phyloP scores from a whole-genome alignment of 2,797 vertebrate genomes.

The Sebastes baramenuke region DNA sequence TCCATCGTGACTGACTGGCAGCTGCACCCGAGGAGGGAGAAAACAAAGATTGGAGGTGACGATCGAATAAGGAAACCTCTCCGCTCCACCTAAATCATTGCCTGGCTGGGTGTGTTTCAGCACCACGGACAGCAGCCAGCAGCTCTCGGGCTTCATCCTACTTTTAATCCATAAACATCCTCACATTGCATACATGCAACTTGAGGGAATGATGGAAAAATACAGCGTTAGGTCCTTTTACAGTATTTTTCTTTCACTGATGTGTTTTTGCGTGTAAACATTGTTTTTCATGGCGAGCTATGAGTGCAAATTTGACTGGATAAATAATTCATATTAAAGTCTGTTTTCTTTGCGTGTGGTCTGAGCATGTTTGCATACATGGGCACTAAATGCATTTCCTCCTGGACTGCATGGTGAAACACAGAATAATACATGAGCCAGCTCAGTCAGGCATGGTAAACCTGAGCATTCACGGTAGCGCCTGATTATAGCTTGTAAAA shows the following conservation, averaged over 20 bases:
- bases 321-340: background rate
- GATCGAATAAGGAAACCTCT: background rate
- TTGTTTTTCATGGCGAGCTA: background rate
- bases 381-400: background rate
- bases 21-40: background rate
- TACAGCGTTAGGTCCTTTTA: background rate
- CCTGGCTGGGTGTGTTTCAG: slow-evolving; percentile 39
- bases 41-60: slow-evolving; percentile 1
- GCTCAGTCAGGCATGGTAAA: background rate
- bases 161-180: background rate
- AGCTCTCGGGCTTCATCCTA: background rate
- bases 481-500: background rate
- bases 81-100: background rate
- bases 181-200: background rate
- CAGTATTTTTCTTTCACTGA: background rate
- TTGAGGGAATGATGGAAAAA: background rate
- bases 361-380: background rate
- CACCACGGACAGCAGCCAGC: slow-evolving; percentile 45
- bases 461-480: background rate
- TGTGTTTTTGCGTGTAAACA: background rate
- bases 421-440: background rate
- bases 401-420: background rate
- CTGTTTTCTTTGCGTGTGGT: background rate
- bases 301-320: background rate
- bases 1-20: slow-evolving; percentile 17